Evolutionary conservation across 2,797 vertebrate species (phyloP), one percentile per base, ranked within the genome.

Genomic region (Hippoglossus hippoglossus): DNA sequence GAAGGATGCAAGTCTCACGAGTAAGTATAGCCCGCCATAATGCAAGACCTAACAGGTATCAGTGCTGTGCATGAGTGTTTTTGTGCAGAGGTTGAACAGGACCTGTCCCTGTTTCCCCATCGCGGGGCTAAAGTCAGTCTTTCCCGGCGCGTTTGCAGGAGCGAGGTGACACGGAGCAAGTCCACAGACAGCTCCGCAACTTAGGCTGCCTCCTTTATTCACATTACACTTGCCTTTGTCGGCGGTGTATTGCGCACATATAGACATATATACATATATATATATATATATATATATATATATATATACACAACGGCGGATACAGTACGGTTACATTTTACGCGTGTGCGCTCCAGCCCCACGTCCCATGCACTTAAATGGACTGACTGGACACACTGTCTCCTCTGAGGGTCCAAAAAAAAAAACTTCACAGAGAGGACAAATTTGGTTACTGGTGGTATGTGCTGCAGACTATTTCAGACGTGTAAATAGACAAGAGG

Each of bases 21-120:
- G 94, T 95, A 92, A 95, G 94, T 95, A 90, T n/a, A 75, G 5
- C 54, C 66, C 67, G 22, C 39, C 67, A 58, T 67, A 63, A 1
- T 66, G 26, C 34, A 54, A 54, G 31, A 7, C 58, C 80, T 80
- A 79, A 71, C 84, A 88, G 86, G 80, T 85, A 75, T 59, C n/a
- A 15, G 26, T 64, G 25, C 19, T 57, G 24, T 41, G 10, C 46
- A 44, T 51, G 10, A 26, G 26, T 31, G 26, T 31, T 24, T 49
- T 50, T 21, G 52, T 7, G 56, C 24, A 16, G 39, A 39, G 65
- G 5, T 53, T 61, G 31, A 41, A 51, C 52, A 0, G 62, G 80
- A 81, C 68, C 15, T 46, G 80, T 77, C 53, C 18, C 15, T 19
- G 6, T 18, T 21, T 53, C 26, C 62, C 50, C 64, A 16, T 59